Percentiles rank a stretch among this genome's conserved stretches.
These are phyloP conservation scores for Linurgus olivaceus DNA, from an alignment of 2,797 vertebrate species.

Conservation along the genomic window DNA sequence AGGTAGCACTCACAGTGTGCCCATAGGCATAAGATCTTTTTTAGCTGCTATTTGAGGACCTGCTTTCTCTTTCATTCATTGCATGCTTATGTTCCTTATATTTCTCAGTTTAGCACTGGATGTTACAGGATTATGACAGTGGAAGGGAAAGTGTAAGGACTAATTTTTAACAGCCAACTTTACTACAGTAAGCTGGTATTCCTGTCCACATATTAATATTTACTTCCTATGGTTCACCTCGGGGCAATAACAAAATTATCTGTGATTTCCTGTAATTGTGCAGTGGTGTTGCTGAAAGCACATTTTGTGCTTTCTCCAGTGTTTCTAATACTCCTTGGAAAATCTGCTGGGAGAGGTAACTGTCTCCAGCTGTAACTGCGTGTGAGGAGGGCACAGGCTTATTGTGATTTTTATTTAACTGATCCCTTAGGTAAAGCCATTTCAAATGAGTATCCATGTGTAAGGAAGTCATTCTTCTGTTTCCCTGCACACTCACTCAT, in stretches of 20 bases:
- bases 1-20: conserved; percentile 75
- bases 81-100: background rate
- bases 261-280: background rate
- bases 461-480: background rate
- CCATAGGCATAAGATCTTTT: background rate
- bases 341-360: background rate
- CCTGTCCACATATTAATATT: background rate
- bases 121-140: background rate
- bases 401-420: background rate
- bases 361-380: background rate
- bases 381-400: background rate
- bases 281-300: background rate
- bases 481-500: background rate
- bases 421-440: background rate
- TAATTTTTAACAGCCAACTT: background rate
- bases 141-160: background rate
- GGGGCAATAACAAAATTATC: background rate
- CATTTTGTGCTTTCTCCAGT: background rate
- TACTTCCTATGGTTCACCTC: background rate
- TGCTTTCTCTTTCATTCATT: background rate
- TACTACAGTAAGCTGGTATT: background rate
- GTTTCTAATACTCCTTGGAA: background rate
- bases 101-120: background rate
- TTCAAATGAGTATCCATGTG: background rate
- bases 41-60: background rate